These are phyloP conservation scores for Gambusia affinis DNA, from an alignment of 2,113 vertebrate genomes.

Conservation along the genomic window DNA sequence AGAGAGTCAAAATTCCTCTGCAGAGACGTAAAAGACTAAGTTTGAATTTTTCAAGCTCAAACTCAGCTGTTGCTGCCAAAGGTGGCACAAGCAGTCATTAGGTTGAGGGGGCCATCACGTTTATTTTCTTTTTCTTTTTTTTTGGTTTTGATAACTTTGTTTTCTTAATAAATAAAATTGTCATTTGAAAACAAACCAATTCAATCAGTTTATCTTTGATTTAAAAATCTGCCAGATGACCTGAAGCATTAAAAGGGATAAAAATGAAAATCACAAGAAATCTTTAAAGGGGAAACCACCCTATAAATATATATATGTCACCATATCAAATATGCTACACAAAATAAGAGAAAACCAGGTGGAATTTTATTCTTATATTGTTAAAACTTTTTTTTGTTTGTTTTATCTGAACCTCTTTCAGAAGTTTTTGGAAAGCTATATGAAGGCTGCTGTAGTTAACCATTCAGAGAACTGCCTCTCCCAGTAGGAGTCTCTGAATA, in stretches of 20 bases:
- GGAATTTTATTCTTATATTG: too few species aligned
- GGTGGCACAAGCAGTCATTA: too few species aligned
- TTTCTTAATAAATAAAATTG: neutral
- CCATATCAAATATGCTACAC: too few species aligned
- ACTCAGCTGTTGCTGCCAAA: too few species aligned
- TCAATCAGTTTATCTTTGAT: neutral
- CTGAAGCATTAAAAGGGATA: neutral
- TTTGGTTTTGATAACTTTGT: too few species aligned
- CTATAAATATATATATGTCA: too few species aligned
- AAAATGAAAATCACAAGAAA: too few species aligned
- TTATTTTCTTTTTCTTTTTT: neutral
- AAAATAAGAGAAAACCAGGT: too few species aligned
- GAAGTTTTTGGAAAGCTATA: neutral
- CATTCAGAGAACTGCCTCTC: conserved; percentile 23
- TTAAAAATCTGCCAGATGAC: neutral
- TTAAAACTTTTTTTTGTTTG: neutral
- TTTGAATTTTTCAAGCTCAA: too few species aligned
- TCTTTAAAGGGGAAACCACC: too few species aligned
- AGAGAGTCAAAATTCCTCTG: too few species aligned
- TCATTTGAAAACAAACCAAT: neutral
- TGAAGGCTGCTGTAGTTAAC: neutral
- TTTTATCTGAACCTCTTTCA: neutral
- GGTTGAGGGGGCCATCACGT: too few species aligned
- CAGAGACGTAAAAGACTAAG: neutral
- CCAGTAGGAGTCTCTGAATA: conserved; percentile 42